Evolutionary conservation across 2,113 vertebrate species (phyloP).

Genomic region (Lycaon pictus): DNA sequence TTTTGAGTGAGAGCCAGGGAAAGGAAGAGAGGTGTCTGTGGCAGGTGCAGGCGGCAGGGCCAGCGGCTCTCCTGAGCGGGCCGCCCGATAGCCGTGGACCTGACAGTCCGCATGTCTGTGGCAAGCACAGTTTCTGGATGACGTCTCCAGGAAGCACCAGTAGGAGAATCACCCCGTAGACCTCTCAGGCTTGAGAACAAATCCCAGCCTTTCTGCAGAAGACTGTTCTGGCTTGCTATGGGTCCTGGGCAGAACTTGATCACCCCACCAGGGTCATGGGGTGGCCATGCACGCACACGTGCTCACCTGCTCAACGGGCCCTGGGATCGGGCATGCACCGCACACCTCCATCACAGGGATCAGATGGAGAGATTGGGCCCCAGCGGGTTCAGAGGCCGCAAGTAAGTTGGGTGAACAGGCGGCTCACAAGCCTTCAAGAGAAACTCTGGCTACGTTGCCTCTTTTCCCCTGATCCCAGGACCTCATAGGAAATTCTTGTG

Average conservation of each 20-base stretch:
- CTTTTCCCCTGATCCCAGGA: neutral
- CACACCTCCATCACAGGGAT: neutral
- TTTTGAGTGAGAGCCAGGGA: neutral
- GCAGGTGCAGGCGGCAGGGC: neutral
- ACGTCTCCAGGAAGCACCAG: neutral
- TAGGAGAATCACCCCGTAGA: neutral
- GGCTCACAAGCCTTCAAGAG: neutral
- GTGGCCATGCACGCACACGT: rapidly evolving
- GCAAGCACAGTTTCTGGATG: neutral
- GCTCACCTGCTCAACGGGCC: neutral
- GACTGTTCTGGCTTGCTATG: neutral
- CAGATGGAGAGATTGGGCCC: no score
- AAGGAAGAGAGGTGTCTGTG: neutral
- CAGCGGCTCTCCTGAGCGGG: no score
- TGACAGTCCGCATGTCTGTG: no score
- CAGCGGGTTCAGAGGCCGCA: neutral
- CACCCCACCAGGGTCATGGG: no score
- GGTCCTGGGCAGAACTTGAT: neutral
- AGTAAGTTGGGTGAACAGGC: neutral
- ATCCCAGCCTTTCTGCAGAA: neutral
- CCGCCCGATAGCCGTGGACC: no score
- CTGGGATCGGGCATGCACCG: rapidly evolving
- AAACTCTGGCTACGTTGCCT: neutral
- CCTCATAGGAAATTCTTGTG: neutral
- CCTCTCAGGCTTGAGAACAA: neutral